Conservation (phyloP, 2,113 vertebrate genomes). For the Glaucidium brasilianum region DNA sequence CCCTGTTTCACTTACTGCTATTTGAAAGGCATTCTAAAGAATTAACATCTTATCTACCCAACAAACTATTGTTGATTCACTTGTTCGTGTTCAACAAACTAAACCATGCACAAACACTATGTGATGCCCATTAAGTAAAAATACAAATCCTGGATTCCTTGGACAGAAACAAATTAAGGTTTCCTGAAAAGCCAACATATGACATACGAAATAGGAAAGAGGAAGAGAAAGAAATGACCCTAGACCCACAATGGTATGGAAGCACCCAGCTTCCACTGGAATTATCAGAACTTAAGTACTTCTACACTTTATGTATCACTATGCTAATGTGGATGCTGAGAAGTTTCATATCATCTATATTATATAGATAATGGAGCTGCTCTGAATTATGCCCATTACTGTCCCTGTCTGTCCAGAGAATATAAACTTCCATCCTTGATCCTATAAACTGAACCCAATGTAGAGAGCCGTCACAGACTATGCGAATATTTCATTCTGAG, state of each 20-base stretch:
- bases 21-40: background rate
- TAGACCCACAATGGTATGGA: background rate
- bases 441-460: background rate
- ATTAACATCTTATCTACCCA: background rate
- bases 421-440: background rate
- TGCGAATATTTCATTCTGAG: background rate
- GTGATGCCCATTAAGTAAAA: background rate
- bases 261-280: background rate
- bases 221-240: background rate
- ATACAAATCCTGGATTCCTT: background rate
- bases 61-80: background rate
- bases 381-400: background rate
- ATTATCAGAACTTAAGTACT: background rate
- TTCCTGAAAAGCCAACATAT: background rate
- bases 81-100: background rate
- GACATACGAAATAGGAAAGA: background rate
- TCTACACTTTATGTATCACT: background rate
- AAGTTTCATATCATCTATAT: background rate
- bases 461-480: background rate
- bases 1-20: background rate
- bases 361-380: background rate
- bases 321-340: background rate
- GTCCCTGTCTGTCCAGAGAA: background rate
- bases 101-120: background rate
- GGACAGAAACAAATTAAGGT: background rate